phyloP scores from a whole-genome alignment of 2,113 vertebrate genomes.

The Damaliscus lunatus region DNA sequence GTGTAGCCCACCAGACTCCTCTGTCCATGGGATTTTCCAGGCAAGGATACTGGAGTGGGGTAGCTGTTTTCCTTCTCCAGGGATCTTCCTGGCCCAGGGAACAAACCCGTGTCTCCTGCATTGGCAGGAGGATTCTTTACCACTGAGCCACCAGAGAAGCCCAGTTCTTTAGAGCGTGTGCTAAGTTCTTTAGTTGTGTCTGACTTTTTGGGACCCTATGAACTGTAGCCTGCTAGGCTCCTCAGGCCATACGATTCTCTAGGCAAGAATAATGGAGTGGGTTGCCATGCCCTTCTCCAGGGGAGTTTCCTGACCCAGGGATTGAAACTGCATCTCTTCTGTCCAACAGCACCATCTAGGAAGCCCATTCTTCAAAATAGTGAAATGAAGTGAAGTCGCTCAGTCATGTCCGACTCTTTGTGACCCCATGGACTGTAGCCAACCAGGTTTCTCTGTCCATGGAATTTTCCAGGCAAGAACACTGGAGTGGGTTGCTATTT shows the following conservation, averaged over 20 bases:
- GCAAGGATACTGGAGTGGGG: background rate
- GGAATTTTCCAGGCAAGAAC: no score
- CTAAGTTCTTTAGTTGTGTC: background rate
- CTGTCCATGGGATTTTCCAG: background rate
- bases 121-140: background rate
- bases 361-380: background rate
- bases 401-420: no score
- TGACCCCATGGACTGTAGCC: no score
- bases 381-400: no score
- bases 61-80: background rate
- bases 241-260: background rate
- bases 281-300: background rate
- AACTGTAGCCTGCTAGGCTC: background rate
- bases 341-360: background rate
- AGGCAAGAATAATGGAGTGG: background rate
- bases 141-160: background rate
- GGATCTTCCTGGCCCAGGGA: background rate
- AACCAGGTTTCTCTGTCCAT: no score
- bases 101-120: background rate
- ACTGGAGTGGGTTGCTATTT: no score
- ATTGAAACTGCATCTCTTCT: background rate
- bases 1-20: background rate
- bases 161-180: background rate
- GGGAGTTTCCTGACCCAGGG: background rate
- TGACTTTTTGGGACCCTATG: background rate